These are phyloP conservation scores for Aurelia aurita DNA, from an alignment of 30 jellyfish, hydroid and myxozoan genomes.

Conservation along the genomic window DNA sequence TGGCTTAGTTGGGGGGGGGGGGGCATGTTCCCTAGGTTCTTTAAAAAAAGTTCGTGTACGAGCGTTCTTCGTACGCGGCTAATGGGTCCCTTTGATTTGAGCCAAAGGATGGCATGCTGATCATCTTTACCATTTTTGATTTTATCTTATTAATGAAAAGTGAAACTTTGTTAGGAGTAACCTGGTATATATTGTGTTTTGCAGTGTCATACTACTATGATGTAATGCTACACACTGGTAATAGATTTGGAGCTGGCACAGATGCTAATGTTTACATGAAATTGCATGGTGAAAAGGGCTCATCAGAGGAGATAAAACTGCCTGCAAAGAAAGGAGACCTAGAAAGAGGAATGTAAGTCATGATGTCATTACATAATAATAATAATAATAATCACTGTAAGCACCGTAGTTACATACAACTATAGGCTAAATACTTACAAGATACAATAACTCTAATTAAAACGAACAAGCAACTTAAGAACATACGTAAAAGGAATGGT, in stretches of 20 bases:
- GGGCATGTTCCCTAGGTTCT: too few relatives aligned
- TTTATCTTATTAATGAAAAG: background rate
- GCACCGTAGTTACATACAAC: too few relatives aligned
- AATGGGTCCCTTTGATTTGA: too few relatives aligned
- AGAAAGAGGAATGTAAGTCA: slow-evolving; percentile 94
- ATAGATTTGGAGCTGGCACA: slow-evolving; percentile 95
- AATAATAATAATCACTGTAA: too few relatives aligned
- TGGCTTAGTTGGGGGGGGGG: too few relatives aligned
- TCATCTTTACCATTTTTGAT: background rate
- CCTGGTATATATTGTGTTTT: background rate
- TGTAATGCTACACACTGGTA: slow-evolving; percentile 80
- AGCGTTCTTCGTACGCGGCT: too few relatives aligned
- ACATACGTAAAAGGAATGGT: too few relatives aligned
- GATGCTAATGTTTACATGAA: slow-evolving; percentile 86
- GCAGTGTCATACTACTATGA: slow-evolving; percentile 82
- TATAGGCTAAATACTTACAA: too few relatives aligned
- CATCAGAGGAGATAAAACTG: slow-evolving; percentile 74
- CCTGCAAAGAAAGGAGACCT: slow-evolving; percentile 82
- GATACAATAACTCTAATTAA: too few relatives aligned
- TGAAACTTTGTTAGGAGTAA: background rate
- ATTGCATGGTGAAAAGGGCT: slow-evolving; percentile 85
- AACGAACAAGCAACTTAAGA: too few relatives aligned
- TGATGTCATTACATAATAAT: too few relatives aligned
- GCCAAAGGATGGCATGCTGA: background rate
- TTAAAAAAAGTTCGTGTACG: too few relatives aligned